A percentile compares a stretch with the other conserved stretches of the same genome.
Evolutionary conservation across 2,797 vertebrate genomes (phyloP).

Genomic region (Gymnothorax reevesii): DNA sequence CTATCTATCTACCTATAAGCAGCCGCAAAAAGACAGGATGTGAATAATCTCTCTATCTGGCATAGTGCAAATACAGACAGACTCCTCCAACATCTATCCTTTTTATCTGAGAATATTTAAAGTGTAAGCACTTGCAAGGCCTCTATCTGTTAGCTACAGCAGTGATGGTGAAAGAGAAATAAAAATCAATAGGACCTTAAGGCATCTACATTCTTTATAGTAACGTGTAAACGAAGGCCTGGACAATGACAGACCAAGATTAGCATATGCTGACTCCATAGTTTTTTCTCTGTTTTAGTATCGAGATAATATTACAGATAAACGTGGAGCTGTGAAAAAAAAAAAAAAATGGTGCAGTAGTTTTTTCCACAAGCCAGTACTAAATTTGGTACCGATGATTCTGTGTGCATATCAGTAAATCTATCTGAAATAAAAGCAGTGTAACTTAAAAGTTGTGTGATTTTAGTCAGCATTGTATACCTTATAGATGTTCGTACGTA

Average conservation of each 20-base stretch:
- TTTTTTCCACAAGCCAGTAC: neutral
- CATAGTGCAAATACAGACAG: constrained; percentile 13
- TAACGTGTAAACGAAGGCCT: constrained; percentile 22
- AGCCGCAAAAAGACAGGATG: constrained; percentile 9
- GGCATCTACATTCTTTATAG: constrained; percentile 6
- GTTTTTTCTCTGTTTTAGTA: neutral
- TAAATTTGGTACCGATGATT: neutral
- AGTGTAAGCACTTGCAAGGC: constrained; percentile 16
- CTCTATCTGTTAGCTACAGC: constrained; percentile 22
- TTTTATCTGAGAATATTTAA: constrained; percentile 21
- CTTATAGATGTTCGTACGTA: neutral
- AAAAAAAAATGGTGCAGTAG: neutral
- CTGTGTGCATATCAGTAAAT: neutral
- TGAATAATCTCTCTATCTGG: constrained; percentile 16
- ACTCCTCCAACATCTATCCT: constrained; percentile 15
- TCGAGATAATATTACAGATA: neutral
- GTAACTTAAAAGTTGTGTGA: neutral
- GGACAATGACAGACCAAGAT: constrained; percentile 20
- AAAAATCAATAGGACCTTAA: constrained; percentile 19
- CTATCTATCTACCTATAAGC: constrained; percentile 23
- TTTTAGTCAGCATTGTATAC: neutral
- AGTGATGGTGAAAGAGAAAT: constrained; percentile 2
- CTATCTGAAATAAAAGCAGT: neutral
- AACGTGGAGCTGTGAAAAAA: neutral
- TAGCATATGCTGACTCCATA: constrained; percentile 20